These are phyloP conservation scores for Belonocnema kinseyi DNA, from an alignment of 1,140 invertebrate genomes.

Conservation along the genomic window DNA sequence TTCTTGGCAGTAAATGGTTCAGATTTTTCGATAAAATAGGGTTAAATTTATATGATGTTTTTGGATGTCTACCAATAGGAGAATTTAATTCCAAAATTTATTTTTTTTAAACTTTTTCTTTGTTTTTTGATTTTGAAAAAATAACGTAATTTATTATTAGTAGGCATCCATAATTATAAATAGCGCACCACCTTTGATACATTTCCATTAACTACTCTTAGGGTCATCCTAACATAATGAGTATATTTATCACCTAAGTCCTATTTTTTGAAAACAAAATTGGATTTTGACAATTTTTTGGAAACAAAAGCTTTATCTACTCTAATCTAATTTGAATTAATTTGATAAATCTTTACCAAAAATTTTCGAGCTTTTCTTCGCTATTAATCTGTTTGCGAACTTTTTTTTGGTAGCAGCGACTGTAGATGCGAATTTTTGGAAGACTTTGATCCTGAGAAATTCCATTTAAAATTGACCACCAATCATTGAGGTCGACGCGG, in stretches of 20 bases:
- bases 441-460: slow-evolving; percentile 50
- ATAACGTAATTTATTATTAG: slow-evolving; percentile 47
- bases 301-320: too few relatives aligned
- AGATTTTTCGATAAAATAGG: slow-evolving; percentile 21
- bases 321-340: background rate
- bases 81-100: too few relatives aligned
- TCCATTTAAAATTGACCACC: slow-evolving; percentile 47
- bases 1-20: slow-evolving; percentile 6
- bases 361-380: slow-evolving; percentile 50
- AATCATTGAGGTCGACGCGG: slow-evolving; percentile 46
- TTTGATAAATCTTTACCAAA: slow-evolving; percentile 48
- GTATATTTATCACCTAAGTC: background rate
- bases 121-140: slow-evolving; percentile 23
- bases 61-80: slow-evolving; percentile 19
- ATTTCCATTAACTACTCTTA: too few relatives aligned
- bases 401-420: slow-evolving; percentile 40
- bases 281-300: too few relatives aligned
- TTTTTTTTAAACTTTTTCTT: too few relatives aligned
- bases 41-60: background rate
- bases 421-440: slow-evolving; percentile 48
- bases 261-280: too few relatives aligned
- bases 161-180: slow-evolving; percentile 42
- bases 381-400: slow-evolving; percentile 49
- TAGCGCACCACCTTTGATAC: background rate
- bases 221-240: background rate